phyloP scores from a whole-genome alignment of 1,140 invertebrate genomes.

The Leptoteleia sp. region DNA sequence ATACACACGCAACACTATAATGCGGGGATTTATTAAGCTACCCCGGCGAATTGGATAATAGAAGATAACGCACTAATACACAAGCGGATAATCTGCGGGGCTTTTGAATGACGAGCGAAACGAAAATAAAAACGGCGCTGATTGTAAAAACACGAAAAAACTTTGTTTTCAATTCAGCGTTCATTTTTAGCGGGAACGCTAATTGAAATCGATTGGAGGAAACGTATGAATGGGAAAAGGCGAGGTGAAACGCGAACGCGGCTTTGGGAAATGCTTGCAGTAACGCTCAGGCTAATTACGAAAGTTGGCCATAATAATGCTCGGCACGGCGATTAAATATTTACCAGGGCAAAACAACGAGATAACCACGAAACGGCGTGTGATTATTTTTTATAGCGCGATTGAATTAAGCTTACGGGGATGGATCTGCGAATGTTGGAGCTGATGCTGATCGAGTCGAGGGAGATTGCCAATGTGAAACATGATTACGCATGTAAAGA shows the following conservation, averaged over 20 bases:
- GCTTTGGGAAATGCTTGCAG: conserved; percentile 9
- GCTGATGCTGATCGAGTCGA: conserved; percentile 44
- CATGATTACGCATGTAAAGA: conserved; percentile 79
- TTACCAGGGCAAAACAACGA: conserved; percentile 16
- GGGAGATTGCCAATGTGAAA: conserved; percentile 75
- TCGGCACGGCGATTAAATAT: conserved; percentile 52
- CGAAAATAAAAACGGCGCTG: conserved; percentile 16
- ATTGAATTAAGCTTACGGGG: conserved; percentile 63
- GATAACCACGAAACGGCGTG: conserved; percentile 18
- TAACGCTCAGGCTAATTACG: conserved; percentile 18
- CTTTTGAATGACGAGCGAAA: conserved; percentile 30
- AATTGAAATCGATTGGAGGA: conserved; percentile 37
- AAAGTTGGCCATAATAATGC: conserved; percentile 43
- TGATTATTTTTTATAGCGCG: conserved; percentile 48
- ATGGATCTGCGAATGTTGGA: conserved; percentile 34
- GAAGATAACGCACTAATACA: conserved; percentile 26
- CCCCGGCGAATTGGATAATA: conserved; percentile 32
- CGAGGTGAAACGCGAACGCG: conserved; percentile 5
- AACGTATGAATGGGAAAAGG: conserved; percentile 14
- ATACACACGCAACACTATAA: conserved; percentile 21
- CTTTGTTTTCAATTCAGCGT: conserved; percentile 5
- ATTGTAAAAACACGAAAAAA: conserved; percentile 22
- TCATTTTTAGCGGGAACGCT: conserved; percentile 20
- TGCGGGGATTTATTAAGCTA: conserved; percentile 32
- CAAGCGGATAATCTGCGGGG: conserved; percentile 3